Percentiles rank a stretch among this genome's conserved stretches.
These are phyloP conservation scores for Ailurus styani DNA, from an alignment of 2,113 vertebrate species.

Conservation along the genomic window DNA sequence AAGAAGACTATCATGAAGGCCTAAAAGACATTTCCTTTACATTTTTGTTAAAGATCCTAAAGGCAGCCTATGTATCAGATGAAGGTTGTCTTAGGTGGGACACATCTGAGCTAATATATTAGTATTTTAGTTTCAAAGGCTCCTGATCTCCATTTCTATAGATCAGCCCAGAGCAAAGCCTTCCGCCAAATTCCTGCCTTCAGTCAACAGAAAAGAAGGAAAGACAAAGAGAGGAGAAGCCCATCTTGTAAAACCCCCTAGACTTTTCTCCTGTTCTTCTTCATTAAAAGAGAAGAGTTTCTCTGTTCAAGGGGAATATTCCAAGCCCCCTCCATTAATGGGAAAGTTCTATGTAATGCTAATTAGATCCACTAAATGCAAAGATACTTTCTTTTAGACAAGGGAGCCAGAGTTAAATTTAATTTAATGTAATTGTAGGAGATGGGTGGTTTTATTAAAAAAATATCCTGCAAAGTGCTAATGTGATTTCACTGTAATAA, in stretches of 20 bases:
- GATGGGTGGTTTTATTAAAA: not conserved
- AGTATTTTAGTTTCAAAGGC: not conserved
- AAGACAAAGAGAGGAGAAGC: not conserved
- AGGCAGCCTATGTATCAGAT: not conserved
- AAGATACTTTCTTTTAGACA: slow-evolving; percentile 58
- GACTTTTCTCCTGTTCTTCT: not conserved
- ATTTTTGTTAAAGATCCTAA: not conserved
- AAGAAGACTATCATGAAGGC: not conserved
- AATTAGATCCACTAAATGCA: slow-evolving; percentile 44
- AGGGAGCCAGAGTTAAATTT: slow-evolving; percentile 43
- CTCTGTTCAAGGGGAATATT: not conserved
- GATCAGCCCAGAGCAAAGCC: not conserved
- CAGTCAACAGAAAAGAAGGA: not conserved
- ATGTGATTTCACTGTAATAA: slow-evolving; percentile 36
- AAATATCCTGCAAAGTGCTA: slow-evolving; percentile 50
- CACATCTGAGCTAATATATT: not conserved
- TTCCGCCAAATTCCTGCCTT: not conserved
- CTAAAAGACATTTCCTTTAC: not conserved
- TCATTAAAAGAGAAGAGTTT: not conserved
- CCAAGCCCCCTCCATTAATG: not conserved
- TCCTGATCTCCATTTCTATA: not conserved
- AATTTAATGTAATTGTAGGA: slow-evolving; percentile 52
- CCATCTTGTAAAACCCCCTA: not conserved
- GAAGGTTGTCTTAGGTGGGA: not conserved
- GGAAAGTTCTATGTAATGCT: slow-evolving; percentile 18